Percentiles rank a stretch among this genome's conserved stretches.
Conservation (phyloP, 2,797 vertebrate genomes). For the Steatocranus sp. region DNA sequence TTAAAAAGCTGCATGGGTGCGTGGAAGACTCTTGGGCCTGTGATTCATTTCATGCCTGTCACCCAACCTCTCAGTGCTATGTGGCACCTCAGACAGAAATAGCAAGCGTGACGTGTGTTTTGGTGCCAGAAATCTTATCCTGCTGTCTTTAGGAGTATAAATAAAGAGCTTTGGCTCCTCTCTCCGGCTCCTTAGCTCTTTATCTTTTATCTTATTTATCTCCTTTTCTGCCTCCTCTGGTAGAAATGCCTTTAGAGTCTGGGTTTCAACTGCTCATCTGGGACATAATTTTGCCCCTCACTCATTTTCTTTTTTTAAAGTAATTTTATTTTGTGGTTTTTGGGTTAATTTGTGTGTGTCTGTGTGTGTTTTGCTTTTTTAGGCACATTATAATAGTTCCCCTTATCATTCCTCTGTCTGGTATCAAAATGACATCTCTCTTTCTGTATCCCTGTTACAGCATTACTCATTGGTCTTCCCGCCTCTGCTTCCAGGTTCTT, state of each 20-base stretch:
- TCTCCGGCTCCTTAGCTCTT: conserved; percentile 16
- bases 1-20: conserved; percentile 24
- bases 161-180: conserved; percentile 40
- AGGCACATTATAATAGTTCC: not conserved
- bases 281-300: not conserved
- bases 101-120: conserved; percentile 75
- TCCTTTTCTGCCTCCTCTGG: not conserved
- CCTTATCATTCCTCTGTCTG: not conserved
- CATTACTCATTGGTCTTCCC: not conserved
- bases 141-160: conserved; percentile 68
- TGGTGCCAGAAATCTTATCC: conserved; percentile 85
- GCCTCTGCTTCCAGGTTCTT: not conserved
- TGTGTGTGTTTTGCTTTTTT: not conserved
- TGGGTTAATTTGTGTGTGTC: not conserved
- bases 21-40: conserved; percentile 55
- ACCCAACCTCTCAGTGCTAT: conserved; percentile 72
- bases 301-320: not conserved
- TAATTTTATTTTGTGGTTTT: not conserved
- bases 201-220: conserved; percentile 24
- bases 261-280: not conserved
- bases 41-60: conserved; percentile 53
- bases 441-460: not conserved
- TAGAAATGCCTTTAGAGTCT: not conserved
- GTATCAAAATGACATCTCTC: not conserved
- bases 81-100: conserved; percentile 71